phyloP scores from a whole-genome alignment of 2,113 vertebrate species.

The Dipodomys spectabilis region DNA sequence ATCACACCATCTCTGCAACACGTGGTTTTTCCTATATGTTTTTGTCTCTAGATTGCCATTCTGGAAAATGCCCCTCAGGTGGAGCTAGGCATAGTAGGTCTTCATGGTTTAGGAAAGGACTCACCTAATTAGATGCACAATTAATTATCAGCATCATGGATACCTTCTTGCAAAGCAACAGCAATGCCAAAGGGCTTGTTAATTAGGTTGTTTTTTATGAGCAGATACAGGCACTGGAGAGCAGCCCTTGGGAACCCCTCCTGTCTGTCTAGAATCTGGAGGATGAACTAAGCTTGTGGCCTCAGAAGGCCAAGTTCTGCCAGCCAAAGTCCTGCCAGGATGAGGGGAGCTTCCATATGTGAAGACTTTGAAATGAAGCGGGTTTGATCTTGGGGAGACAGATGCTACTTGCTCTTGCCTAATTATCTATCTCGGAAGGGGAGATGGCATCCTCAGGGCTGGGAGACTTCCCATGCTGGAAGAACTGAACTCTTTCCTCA shows the following conservation, averaged over 20 bases:
- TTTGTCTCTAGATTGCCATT: not conserved
- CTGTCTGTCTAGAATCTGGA: conserved; percentile 59
- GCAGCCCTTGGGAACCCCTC: conserved; percentile 27
- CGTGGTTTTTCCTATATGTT: not conserved
- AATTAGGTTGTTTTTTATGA: conserved; percentile 51
- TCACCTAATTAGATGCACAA: not conserved
- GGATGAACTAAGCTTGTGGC: conserved; percentile 49
- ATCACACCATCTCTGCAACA: not conserved
- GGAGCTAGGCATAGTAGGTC: not conserved
- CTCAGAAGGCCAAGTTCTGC: conserved; percentile 53
- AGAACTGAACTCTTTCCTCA: not conserved
- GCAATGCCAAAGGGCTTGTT: not conserved
- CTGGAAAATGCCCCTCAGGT: not conserved
- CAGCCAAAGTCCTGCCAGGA: conserved; percentile 25
- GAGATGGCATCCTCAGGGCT: not conserved
- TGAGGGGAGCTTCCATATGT: conserved; percentile 33
- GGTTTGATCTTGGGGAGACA: conserved; percentile 62
- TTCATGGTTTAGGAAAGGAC: not conserved
- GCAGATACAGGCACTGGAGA: not conserved
- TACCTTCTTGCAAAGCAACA: not conserved
- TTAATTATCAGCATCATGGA: not conserved
- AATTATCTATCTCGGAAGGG: conserved; percentile 11
- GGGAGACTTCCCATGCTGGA: not conserved
- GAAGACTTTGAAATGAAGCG: conserved; percentile 63
- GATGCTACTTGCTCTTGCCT: conserved; percentile 43